Evolutionary conservation across 2,797 vertebrate genomes (phyloP).

Genomic region (Prionace glauca): DNA sequence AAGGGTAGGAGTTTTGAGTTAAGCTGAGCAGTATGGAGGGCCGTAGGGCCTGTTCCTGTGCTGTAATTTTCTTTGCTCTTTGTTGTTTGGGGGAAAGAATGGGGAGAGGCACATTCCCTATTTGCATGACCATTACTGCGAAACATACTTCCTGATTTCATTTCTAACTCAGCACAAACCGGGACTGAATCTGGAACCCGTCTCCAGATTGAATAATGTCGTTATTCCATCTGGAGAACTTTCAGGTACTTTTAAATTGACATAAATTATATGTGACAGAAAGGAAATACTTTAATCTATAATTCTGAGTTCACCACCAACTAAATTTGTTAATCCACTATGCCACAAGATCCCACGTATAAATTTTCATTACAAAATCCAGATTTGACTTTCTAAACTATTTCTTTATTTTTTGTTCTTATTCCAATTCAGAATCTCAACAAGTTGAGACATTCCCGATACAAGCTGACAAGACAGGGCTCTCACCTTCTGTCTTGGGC

Average conservation of each 20-base stretch:
- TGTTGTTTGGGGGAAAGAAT: not conserved
- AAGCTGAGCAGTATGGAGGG: too few relatives aligned
- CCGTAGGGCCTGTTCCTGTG: too few relatives aligned
- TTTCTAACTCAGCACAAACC: not conserved
- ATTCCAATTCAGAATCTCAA: too few relatives aligned
- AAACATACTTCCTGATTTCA: not conserved
- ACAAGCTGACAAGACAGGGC: too few relatives aligned
- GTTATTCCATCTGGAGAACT: not conserved
- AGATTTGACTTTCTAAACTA: not conserved
- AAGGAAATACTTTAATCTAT: not conserved
- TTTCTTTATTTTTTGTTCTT: not conserved
- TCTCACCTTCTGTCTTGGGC: too few relatives aligned
- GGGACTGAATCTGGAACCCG: not conserved
- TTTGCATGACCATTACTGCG: not conserved
- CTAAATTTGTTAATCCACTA: not conserved
- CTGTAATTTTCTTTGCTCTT: not conserved
- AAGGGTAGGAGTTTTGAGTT: too few relatives aligned
- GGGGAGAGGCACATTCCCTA: not conserved
- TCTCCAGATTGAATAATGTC: not conserved
- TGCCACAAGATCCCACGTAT: not conserved
- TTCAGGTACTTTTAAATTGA: not conserved
- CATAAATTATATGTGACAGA: not conserved
- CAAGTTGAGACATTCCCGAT: too few relatives aligned
- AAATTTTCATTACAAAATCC: not conserved
- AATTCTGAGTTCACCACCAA: not conserved